These are phyloP conservation scores for Callionymus lyra DNA, from an alignment of 2,113 vertebrate genomes.

Conservation along the genomic window DNA sequence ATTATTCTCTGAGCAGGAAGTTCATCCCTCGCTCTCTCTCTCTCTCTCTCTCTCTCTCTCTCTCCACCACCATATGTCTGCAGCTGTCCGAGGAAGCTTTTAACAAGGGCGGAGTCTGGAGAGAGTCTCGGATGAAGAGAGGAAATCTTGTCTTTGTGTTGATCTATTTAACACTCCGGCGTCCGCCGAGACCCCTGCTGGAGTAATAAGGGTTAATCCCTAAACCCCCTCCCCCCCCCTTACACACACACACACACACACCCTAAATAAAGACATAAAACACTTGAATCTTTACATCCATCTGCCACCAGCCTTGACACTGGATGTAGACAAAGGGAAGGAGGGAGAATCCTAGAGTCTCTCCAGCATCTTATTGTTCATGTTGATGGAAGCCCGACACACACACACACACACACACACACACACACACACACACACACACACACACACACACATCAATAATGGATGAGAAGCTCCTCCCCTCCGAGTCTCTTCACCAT, in stretches of 20 bases:
- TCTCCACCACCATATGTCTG: conserved; percentile 30
- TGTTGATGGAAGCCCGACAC: conserved; percentile 9
- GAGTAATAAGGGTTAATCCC: conserved; percentile 59
- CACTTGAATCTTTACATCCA: conserved; percentile 26
- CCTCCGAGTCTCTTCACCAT: conserved; percentile 18
- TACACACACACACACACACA: conserved; percentile 12
- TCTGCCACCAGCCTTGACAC: conserved; percentile 22
- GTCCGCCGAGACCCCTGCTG: conserved; percentile 52
- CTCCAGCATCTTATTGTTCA: conserved; percentile 34
- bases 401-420: conserved; percentile 11
- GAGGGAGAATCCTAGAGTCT: conserved; percentile 42
- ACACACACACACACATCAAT: conserved; percentile 26
- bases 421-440: conserved; percentile 14
- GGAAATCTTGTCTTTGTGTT: conserved; percentile 48
- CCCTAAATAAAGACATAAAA: conserved; percentile 7
- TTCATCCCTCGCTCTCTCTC: conserved; percentile 12
- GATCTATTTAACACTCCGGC: conserved; percentile 36
- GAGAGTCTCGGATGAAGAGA: conserved; percentile 20
- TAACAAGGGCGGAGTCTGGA: conserved; percentile 34
- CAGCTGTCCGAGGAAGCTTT: conserved; percentile 37
- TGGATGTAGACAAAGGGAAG: conserved; percentile 34
- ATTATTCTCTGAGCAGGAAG: conserved; percentile 32
- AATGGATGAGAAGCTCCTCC: conserved; percentile 45
- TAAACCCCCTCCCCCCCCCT: conserved; percentile 28
- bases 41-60: conserved; percentile 3